Evolutionary conservation across 2,888 invertebrate genomes (phyloP).

Genomic region (Calliopum simillimum): DNA sequence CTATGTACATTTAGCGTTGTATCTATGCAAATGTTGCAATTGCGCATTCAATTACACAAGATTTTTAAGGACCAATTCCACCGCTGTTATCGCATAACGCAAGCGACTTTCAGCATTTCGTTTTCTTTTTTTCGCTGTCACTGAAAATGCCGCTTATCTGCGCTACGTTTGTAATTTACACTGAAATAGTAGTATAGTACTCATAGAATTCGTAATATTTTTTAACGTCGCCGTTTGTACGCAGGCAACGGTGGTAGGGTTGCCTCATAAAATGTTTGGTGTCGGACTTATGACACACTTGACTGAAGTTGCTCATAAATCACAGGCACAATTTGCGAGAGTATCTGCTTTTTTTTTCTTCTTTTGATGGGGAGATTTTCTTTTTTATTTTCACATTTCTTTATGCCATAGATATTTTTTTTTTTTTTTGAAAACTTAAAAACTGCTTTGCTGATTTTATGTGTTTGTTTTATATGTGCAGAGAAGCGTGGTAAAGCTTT

Average conservation of each 20-base stretch:
- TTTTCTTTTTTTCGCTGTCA: neutral
- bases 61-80: neutral
- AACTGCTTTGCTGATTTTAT: no score
- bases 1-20: no score
- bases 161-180: constrained; percentile 14
- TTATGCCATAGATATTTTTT: neutral
- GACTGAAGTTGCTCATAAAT: constrained; percentile 35
- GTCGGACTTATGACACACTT: constrained; percentile 35
- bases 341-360: neutral
- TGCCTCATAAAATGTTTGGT: constrained; percentile 15
- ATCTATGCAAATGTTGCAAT: no score
- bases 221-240: neutral
- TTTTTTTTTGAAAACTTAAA: neutral
- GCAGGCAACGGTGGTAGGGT: neutral
- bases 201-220: neutral
- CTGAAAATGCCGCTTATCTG: constrained; percentile 3
- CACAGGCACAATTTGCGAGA: constrained; percentile 19
- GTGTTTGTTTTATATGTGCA: no score
- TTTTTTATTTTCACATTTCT: constrained; percentile 2
- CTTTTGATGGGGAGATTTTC: neutral
- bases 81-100: neutral
- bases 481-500: no score
- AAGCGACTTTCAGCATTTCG: neutral
- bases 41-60: no score
- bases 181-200: constrained; percentile 3